These are phyloP conservation scores for Drosophila nr. perissopoda DNA, from an alignment of 2,888 invertebrate genomes.

Conservation along the genomic window DNA sequence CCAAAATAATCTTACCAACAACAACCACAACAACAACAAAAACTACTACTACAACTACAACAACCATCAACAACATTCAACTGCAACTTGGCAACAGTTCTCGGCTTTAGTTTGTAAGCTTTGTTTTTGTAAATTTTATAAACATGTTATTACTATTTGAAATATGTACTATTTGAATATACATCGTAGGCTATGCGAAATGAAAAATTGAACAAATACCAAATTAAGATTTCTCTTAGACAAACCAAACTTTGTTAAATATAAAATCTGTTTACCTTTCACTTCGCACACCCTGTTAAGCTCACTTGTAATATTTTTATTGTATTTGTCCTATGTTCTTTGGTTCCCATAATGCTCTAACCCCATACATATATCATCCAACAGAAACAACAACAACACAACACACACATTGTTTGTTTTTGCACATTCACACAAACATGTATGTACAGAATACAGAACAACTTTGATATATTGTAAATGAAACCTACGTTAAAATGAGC, in stretches of 20 bases:
- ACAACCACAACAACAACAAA: conserved; percentile 47
- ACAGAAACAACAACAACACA: conserved; percentile 23
- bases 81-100: conserved; percentile 65
- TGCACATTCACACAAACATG: conserved; percentile 29
- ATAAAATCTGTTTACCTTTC: conserved; percentile 19
- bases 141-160: conserved; percentile 34
- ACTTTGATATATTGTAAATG: conserved; percentile 37
- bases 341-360: conserved; percentile 67
- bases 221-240: neutral
- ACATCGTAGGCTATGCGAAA: conserved; percentile 19
- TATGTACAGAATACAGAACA: conserved; percentile 33
- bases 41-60: conserved; percentile 40
- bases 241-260: neutral
- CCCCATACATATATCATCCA: conserved; percentile 41
- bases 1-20: conserved; percentile 51
- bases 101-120: conserved; percentile 76
- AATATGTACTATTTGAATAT: conserved; percentile 37
- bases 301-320: conserved; percentile 49
- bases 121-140: conserved; percentile 55
- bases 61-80: conserved; percentile 50
- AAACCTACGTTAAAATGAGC: neutral
- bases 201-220: conserved; percentile 10
- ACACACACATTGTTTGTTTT: conserved; percentile 59
- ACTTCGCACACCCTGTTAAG: conserved; percentile 23
- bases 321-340: conserved; percentile 69